Percentiles rank a stretch among this genome's conserved stretches.
These are phyloP conservation scores for Sycobia sp. DNA, from an alignment of 1,140 invertebrate species.

Conservation along the genomic window DNA sequence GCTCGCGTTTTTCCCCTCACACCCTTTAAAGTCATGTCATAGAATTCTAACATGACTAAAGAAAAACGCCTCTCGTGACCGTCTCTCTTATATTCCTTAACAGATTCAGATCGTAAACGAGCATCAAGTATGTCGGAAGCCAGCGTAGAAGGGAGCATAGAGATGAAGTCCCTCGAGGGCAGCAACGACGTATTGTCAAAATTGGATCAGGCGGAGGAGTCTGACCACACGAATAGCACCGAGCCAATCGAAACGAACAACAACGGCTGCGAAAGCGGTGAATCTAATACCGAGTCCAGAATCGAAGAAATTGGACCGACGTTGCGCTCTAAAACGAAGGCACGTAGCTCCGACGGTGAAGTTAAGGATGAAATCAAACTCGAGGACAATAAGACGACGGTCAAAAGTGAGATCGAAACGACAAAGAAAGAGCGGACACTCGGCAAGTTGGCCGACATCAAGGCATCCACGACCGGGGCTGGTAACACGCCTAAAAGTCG, in stretches of 20 bases:
- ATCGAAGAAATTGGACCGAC: constrained; percentile 50
- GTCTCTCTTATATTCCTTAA: neutral
- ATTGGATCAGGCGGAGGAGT: neutral
- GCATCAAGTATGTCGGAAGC: constrained; percentile 41
- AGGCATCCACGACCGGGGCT: neutral
- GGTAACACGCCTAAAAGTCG: constrained; percentile 42
- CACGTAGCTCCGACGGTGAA: constrained; percentile 39
- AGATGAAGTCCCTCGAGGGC: neutral
- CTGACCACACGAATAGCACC: neutral
- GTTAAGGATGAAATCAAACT: constrained; percentile 34
- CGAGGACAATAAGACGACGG: constrained; percentile 29
- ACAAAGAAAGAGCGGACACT: constrained; percentile 48
- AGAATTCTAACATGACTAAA: no score
- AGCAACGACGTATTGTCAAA: neutral
- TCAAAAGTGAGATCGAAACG: constrained; percentile 36
- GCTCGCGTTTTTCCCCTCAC: no score
- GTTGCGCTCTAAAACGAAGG: constrained; percentile 58
- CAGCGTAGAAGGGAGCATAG: constrained; percentile 18
- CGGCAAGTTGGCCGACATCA: constrained; percentile 38
- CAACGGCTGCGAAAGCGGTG: constrained; percentile 12
- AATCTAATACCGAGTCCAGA: constrained; percentile 37
- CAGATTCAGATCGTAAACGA: constrained; percentile 17
- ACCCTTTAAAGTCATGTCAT: no score
- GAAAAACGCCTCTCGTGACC: no score
- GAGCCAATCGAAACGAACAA: constrained; percentile 23